Percentiles rank a stretch among this genome's conserved stretches.
These are phyloP conservation scores for Eristalinus sepulchralis DNA, from an alignment of 2,888 invertebrate genomes.

Conservation along the genomic window DNA sequence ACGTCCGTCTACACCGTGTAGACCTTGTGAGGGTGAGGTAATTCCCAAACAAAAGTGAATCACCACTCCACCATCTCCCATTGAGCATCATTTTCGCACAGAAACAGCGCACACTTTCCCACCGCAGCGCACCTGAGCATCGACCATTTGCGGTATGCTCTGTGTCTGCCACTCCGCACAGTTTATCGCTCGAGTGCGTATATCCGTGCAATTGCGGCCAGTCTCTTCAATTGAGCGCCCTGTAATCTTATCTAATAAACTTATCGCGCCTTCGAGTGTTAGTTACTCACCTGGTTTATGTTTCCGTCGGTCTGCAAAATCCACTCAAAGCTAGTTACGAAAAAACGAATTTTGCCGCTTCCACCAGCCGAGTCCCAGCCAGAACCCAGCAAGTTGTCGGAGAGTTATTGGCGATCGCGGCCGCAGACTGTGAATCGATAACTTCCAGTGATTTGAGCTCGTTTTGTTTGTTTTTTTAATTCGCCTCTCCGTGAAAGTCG, in stretches of 20 bases:
- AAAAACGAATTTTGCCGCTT: not conserved
- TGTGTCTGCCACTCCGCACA: constrained; percentile 40
- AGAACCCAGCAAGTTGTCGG: not conserved
- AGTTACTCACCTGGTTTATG: constrained; percentile 40
- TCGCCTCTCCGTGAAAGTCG: constrained; percentile 19
- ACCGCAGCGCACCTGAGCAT: not conserved
- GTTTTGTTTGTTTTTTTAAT: not conserved
- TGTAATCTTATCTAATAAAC: constrained; percentile 69
- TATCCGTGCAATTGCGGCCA: not conserved
- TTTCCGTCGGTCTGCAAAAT: not conserved
- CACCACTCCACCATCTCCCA: not conserved
- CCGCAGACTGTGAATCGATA: not conserved
- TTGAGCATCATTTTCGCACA: not conserved
- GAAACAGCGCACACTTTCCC: not conserved
- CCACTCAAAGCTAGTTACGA: not conserved
- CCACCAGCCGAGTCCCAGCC: not conserved
- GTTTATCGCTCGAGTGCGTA: constrained; percentile 35
- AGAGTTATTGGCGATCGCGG: not conserved
- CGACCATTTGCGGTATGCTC: not conserved
- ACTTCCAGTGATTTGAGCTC: not conserved
- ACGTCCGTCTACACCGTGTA: not conserved
- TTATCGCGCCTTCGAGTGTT: constrained; percentile 56
- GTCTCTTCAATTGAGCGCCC: constrained; percentile 47
- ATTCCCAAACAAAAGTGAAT: constrained; percentile 25
- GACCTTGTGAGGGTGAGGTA: not conserved